Conservation (phyloP, 2,888 invertebrate genomes). For the Caenorhabditis doughertyi region DNA sequence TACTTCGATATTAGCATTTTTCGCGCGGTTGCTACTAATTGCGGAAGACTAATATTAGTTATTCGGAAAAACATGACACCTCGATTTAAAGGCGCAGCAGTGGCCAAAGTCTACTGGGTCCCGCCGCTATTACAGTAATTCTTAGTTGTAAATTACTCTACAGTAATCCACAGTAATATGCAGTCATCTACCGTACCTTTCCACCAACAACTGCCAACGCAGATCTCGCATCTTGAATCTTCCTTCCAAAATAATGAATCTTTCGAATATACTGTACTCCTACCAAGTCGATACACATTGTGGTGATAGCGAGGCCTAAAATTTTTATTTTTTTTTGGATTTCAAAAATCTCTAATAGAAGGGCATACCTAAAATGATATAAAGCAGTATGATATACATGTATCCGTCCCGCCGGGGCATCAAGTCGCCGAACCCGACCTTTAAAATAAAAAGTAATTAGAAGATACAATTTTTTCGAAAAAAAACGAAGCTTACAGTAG, state of each 20-base stretch:
- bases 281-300: slow-evolving; percentile 83
- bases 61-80: too few relatives aligned
- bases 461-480: background rate
- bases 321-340: background rate
- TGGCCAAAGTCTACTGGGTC: too few relatives aligned
- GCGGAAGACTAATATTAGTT: too few relatives aligned
- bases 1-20: too few relatives aligned
- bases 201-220: slow-evolving; percentile 83
- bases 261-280: slow-evolving; percentile 83
- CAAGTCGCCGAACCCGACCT: slow-evolving; percentile 83
- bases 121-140: too few relatives aligned
- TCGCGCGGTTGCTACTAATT: too few relatives aligned
- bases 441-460: slow-evolving; percentile 32
- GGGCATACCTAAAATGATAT: slow-evolving; percentile 81
- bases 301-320: slow-evolving; percentile 82
- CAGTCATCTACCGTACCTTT: too few relatives aligned
- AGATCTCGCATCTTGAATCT: slow-evolving; percentile 82
- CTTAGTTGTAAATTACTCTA: too few relatives aligned
- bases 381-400: slow-evolving; percentile 82
- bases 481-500: slow-evolving; percentile 74
- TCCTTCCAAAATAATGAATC: slow-evolving; percentile 83
- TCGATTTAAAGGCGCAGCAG: too few relatives aligned
- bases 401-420: slow-evolving; percentile 82
- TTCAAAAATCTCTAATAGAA: background rate
- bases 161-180: background rate